Evolutionary conservation across 2,113 vertebrate species (phyloP).

Genomic region (human (Homo sapiens)): GRCh38 chr14:26422001-26422500

Average conservation of each 20-base stretch:
- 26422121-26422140: not conserved
- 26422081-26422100: not conserved
- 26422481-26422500: not conserved
- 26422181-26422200: constrained; percentile 20
- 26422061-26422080: not conserved
- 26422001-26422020: constrained; percentile 9
- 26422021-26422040: not conserved
- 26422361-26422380: constrained; percentile 6
- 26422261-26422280: constrained; percentile 52
- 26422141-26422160: not conserved
- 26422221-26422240: constrained; percentile 32
- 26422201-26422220: constrained; percentile 36
- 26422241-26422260: constrained; percentile 63
- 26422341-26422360: constrained; percentile 49
- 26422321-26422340: constrained; percentile 52
- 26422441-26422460: not conserved
- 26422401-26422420: constrained; percentile 42
- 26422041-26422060: not conserved
- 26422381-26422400: constrained; percentile 62
- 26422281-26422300: constrained; percentile 58
- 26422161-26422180: not conserved
- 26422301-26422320: constrained; percentile 10
- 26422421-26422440: constrained; percentile 48
- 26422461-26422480: constrained; percentile 46
- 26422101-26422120: not conserved